Base-by-base conservation (phyloP, 2,888 invertebrate genomes). In the Drosophila kuntzei region DNA sequence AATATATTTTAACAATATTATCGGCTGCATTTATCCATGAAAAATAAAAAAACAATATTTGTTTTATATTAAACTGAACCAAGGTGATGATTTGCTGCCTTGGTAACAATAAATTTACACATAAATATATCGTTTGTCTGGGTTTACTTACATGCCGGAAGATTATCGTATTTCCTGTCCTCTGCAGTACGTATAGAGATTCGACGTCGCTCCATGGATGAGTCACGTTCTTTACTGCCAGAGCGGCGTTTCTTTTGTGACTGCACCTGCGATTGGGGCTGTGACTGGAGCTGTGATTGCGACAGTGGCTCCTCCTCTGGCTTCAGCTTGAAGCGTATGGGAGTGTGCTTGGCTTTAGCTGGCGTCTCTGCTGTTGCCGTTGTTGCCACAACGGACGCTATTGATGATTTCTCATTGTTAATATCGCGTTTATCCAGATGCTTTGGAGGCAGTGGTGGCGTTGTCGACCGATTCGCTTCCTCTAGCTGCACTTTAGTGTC, bases 81-180 rank as follows among this genome's bases (percentile, higher is more conserved):
- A 22, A 22, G 22, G 4, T 22, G 22, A 3, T 22, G 22, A 4
- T 2, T 25, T 25, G 2, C 6, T 7, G 25, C 25, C 25, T 7
- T 25, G 25, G 25, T 7, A 25, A 25, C 22, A 22, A 22, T 22
- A 22, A 22, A 25, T 25, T 25, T 7, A 4, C 25, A 25, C 1
- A 25, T 25, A 25, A 25, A 25, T 7, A 25, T 25, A 6, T 7
- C 2, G 14, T 8, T 25, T 44, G 43, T 14, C 25, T 25, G 14
- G 44, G 7, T n/a, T n/a, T n/a, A 47, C 94, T 94, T 92, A 95
- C 95, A 87, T 53, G 94, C 93, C 2, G 94, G 94, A 61, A 95
- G 79, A 44, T 94, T 91, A 76, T 95, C 95, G 88, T 94, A 95
- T 92, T 94, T 94, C 71, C 93, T 91, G 36, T 90, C 86, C 68